A percentile compares a stretch with the other conserved stretches of the same genome.
Conservation (phyloP, 2,888 invertebrate species). For the Cheilosia vulpina region DNA sequence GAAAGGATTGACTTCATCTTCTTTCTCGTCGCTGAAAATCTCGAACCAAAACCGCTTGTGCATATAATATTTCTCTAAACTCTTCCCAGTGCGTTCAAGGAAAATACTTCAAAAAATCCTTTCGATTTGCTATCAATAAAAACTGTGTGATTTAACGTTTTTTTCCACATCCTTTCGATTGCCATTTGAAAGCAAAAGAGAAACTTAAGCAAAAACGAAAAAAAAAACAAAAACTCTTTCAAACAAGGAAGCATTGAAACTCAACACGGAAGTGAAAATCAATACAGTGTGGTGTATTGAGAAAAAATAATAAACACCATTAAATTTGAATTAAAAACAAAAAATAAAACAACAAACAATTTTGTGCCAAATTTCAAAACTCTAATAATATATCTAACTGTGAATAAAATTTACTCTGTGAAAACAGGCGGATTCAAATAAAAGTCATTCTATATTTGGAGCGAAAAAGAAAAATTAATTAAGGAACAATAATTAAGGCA, state of each 20-base stretch:
- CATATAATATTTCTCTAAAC: slow-evolving; percentile 31
- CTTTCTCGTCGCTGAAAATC: slow-evolving; percentile 9
- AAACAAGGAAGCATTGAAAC: slow-evolving; percentile 31
- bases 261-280: slow-evolving; percentile 72
- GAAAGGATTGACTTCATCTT: slow-evolving; percentile 23
- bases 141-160: slow-evolving; percentile 58
- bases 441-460: slow-evolving; percentile 47
- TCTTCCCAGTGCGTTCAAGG: slow-evolving; percentile 24
- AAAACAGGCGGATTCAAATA: slow-evolving; percentile 5
- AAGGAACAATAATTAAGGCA: slow-evolving; percentile 52
- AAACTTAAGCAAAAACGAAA: slow-evolving; percentile 1
- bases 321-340: slow-evolving; percentile 16
- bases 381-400: slow-evolving; percentile 36
- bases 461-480: slow-evolving; percentile 39
- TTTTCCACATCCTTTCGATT: slow-evolving; percentile 66
- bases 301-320: slow-evolving; percentile 39
- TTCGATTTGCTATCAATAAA: slow-evolving; percentile 9
- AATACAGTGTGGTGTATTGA: slow-evolving; percentile 57
- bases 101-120: slow-evolving; percentile 27
- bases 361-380: slow-evolving; percentile 71
- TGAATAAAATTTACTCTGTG: slow-evolving; percentile 37
- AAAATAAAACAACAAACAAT: slow-evolving; percentile 36
- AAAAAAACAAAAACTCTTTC: slow-evolving; percentile 6
- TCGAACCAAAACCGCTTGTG: slow-evolving; percentile 25
- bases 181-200: slow-evolving; percentile 45